Evolutionary conservation across 2,888 invertebrate genomes (phyloP), one percentile per base, ranked within the genome.

Genomic region (Choreutis nemorana): DNA sequence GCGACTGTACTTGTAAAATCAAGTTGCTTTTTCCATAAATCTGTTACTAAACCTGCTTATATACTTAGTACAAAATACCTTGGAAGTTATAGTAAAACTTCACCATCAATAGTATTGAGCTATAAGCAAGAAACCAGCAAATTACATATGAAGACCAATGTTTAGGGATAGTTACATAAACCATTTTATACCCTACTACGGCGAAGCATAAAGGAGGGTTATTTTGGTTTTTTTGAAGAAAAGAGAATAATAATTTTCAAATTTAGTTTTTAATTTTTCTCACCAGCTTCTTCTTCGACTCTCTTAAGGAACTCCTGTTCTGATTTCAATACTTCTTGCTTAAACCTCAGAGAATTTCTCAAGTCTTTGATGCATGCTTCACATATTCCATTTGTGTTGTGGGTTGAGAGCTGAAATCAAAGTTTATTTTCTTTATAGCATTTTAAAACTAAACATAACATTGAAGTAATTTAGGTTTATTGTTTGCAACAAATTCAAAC

Each of bases 331-430:
- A 77, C 64, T 31, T 61, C 63, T 4, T 47, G 45, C 34, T 63
- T 68, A 36, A 77, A 77, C 13, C 31, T 30, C 1, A 53, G 26
- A 0, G 66, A 57, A 2, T 40, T 45, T 2, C 66, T 44, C 0
- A 77, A 42, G 2, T 28, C 40, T 3, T 41, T 43, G n/a, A 75
- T 50, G 28, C 75, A 77, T 0, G 26, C 10, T 1, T 65, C 60
- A 31, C 75, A 77, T 20, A 77, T 75, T 4, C 42, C 35, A 13
- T 41, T 41, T 1, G 25, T 31, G 5, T 40, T 36, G 0, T 49
- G 37, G 2, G 43, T 32, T 10, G 51, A 44, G 2, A 71, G 28
- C 70, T 71, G 55, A 1, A 26, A 21, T 5, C 3, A 0, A 46
- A 35, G 4, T 23, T 32, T 28, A 14, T 23, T 1, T 4, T 28